These are phyloP conservation scores for Phenganax marumi DNA, from an alignment of 92 coral and sea anemone genomes.

Conservation along the genomic window DNA sequence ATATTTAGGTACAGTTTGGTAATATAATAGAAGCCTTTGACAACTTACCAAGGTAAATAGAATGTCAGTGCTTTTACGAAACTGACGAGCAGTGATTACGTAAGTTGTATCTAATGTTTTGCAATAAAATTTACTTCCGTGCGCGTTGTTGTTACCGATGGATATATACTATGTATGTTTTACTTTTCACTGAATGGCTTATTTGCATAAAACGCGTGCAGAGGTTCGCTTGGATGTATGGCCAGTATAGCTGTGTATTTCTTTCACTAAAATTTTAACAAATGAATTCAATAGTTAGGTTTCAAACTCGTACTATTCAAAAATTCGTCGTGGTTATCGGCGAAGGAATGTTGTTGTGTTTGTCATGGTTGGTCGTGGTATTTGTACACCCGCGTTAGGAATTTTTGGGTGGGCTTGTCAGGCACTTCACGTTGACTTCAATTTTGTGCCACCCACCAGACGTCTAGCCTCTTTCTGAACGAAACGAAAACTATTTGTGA, in stretches of 20 bases:
- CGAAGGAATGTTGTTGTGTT: neutral
- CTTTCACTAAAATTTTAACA: neutral
- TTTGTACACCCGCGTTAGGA: conserved; percentile 2
- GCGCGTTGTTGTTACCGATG: neutral
- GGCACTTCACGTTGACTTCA: neutral
- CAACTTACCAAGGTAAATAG: neutral
- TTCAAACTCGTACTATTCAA: neutral
- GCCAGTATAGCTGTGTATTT: neutral
- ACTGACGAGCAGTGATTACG: neutral
- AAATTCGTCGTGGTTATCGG: neutral
- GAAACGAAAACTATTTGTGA: no score
- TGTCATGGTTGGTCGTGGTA: neutral
- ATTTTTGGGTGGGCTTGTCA: conserved; percentile 20
- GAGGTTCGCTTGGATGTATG: neutral
- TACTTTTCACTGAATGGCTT: neutral
- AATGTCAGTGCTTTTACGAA: neutral
- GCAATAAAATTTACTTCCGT: neutral
- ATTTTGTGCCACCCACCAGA: neutral
- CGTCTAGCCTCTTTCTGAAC: neutral
- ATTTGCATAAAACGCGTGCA: neutral
- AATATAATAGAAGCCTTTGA: no score
- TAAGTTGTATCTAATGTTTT: neutral
- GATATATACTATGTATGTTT: neutral
- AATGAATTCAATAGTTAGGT: neutral
- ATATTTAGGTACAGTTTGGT: no score